Evolutionary conservation across 2,888 invertebrate genomes (phyloP), one percentile per base, ranked within the genome.

Genomic region (Aporophyla lueneburgensis): DNA sequence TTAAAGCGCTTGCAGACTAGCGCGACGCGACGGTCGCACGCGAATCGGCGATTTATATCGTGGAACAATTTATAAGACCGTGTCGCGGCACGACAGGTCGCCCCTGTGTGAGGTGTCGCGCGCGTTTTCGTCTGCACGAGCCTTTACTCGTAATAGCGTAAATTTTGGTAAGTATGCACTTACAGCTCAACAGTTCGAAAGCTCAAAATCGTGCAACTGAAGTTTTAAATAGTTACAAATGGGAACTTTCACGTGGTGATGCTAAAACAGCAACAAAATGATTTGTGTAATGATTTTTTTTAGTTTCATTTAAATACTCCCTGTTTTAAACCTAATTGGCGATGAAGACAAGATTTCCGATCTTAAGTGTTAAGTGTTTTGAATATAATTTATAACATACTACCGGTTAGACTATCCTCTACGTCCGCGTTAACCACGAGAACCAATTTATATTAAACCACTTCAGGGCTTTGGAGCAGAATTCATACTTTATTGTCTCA

Each of bases 401-500:
- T 46, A 40, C 62, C 5, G 9, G 56, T 40, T 61, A 5, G 12
- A 21, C 79, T 49, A 16, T 12, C 12, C 33, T 24, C 40, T 43
- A 16, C 33, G 4, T 61, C 10, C 21, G 9, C 16, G 43, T 72
- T 14, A 33, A 43, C 63, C 63, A 67, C 77, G n/a, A 61, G 59
- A 82, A 69, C 63, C 59, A 70, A 77, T 76, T 76, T 66, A 69
- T 53, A 33, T 67, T 65, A 40, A 40, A 40, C 24, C 54, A 69
- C 82, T 76, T 43, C 24, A 58, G 65, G 10, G 40, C 51, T 70
- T 56, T 4, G 33, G 19, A n/a, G 16, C 51, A 21, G 33, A 56
- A 63, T 54, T 65, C 27, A 21, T 53, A 58, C 76, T 80, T 80
- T 82, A 80, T 70, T 51, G 69, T 66, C 65, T n/a, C 24, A 43